Base-by-base conservation (phyloP, 2,888 invertebrate species). In the Schizaphis graminum region DNA sequence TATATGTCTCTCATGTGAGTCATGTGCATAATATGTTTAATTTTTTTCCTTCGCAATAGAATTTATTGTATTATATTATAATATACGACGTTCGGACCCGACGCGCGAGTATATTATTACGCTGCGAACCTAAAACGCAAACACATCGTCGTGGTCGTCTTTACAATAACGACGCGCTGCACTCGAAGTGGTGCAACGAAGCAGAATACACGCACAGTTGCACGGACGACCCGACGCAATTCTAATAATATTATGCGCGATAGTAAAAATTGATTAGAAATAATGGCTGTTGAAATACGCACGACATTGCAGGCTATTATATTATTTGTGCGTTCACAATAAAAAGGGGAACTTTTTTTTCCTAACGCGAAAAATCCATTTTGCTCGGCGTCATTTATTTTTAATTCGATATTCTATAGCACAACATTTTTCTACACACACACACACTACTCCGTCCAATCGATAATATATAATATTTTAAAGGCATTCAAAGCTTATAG, bases 21-120 rank as follows among this genome's bases (percentile, higher is more conserved):
- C 89, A 56, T 16, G 56, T 88, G 53, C 49, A 53, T 88, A 88
- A 87, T 86, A 86, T 47, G 53, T 47, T 24, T 85, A n/a, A 77
- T 77, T 35, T 77, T 47, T 35, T 7, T 35, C 21, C 8, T 35
- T 0, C 21, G 8, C 35, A 21, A 21, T 77, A 21, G 21, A 7
- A 77, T 35, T n/a, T n/a, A n/a, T n/a, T n/a, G n/a, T n/a, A n/a
- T n/a, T 35, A 35, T 7, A 26, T 21, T 41, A 8, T 0, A 67
- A 44, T 41, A 8, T 5, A 77, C 35, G 77, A 77, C 35, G 35
- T 77, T 35, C 8, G 35, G 77, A 35, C 5, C 67, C 8, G 2
- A 77, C 16, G 4, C n/a, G 13, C 13, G 1, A 67, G 16, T n/a
- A 67, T n/a, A 67, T 67, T 35, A 67, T 44, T 44, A 47, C n/a